Evolutionary conservation across 2,888 invertebrate species (phyloP), one percentile per base, ranked within the genome.

Genomic region (Cataglyphis livida): DNA sequence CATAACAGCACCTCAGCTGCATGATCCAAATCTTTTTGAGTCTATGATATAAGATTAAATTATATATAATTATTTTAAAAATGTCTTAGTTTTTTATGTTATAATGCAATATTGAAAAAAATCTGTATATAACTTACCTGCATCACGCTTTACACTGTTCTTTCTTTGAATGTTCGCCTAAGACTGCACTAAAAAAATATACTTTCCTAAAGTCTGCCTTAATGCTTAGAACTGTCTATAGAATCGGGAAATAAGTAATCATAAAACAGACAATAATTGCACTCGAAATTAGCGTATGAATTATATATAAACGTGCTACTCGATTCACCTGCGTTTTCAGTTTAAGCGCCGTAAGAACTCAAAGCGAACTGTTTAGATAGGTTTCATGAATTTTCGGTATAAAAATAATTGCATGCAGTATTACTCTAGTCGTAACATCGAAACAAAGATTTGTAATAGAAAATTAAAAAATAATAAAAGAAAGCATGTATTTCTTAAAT

Each of bases 1-100:
- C 91, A 93, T 7, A 64, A 83, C 15, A 92, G 84, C 5, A 92
- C 85, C 62, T 82, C 68, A n/a, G 86, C 87, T 0, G 91, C 89
- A 6, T 85, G 73, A 38, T 91, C 88, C 25, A 93, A 87, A 0
- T 89, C 85, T 32, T 86, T 79, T 75, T 35, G 41, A 28, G 21
- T 25, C 44, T 73, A 48, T 57, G 0, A 59, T 18, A 35, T 10
- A 59, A 64, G 12, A 21, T 12, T 4, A 54, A 32, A 21, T 10
- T 15, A 0, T 41, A 5, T n/a, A 3, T 41, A 65, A 44, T 44
- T 48, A 62, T 64, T 6, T 0, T 3, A n/a, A 15, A 10, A 28
- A 25, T 18, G 18, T 9, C n/a, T 51, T 38, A 25, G 18, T 51
- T 75, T 9, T 65, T 51, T 2, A 15, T 38, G 21, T 0, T 4